Evolutionary conservation across 2,113 vertebrate species (phyloP).

Genomic region (Heterocephalus glaber): DNA sequence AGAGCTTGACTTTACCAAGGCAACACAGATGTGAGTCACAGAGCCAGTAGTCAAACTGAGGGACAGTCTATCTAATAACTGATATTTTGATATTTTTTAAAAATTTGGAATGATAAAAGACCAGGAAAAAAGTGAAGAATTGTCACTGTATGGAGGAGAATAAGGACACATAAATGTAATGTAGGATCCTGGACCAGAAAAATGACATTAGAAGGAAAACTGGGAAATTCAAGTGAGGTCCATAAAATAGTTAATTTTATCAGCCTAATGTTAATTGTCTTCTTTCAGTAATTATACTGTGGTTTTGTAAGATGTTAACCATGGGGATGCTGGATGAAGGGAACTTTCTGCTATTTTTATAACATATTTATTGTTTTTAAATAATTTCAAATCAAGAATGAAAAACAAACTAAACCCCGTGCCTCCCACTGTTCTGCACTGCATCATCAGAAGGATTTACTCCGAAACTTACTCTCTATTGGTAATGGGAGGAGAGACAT

Average conservation of each 20-base stretch:
- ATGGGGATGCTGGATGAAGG: not conserved
- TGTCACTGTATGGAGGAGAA: not conserved
- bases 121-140: not conserved
- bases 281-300: not conserved
- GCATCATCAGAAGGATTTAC: not conserved
- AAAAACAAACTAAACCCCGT: not conserved
- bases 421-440: not conserved
- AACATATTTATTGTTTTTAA: not conserved
- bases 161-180: not conserved
- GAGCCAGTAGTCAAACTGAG: not conserved
- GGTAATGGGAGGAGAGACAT: not conserved
- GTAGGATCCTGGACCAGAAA: not conserved
- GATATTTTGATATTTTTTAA: not conserved
- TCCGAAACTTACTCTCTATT: not conserved
- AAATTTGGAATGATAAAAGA: not conserved
- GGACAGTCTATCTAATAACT: not conserved
- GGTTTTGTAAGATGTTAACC: not conserved
- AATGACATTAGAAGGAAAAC: not conserved
- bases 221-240: not conserved
- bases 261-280: not conserved
- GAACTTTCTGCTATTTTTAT: not conserved
- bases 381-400: conserved; percentile 40
- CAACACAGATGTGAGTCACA: not conserved
- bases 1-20: not conserved
- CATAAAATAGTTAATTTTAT: not conserved